A percentile compares a stretch with the other conserved stretches of the same genome.
These are phyloP conservation scores for Vultur gryphus DNA, from an alignment of 2,797 vertebrate species.

Conservation along the genomic window DNA sequence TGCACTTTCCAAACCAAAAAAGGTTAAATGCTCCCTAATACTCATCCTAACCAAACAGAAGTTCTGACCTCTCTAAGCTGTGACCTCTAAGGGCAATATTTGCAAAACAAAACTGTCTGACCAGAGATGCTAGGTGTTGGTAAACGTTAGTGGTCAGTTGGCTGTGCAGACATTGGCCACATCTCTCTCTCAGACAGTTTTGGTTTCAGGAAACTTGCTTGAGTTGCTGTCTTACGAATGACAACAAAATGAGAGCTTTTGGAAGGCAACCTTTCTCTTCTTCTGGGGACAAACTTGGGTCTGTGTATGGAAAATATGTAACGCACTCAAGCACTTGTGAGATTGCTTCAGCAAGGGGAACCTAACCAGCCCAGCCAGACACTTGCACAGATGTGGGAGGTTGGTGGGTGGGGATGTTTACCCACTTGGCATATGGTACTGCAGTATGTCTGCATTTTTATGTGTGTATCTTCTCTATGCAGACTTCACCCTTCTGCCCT, in stretches of 20 bases:
- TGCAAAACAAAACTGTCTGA: constrained; percentile 44
- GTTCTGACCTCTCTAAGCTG: constrained; percentile 17
- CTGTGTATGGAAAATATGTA: background rate
- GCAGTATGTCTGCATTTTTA: background rate
- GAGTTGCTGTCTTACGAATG: background rate
- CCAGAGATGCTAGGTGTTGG: constrained; percentile 18
- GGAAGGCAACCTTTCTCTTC: background rate
- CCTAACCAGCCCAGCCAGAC: background rate
- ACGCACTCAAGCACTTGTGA: background rate
- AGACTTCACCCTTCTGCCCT: background rate
- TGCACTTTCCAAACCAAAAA: constrained; percentile 13
- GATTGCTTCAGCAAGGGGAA: background rate
- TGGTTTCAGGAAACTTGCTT: background rate
- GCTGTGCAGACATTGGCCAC: background rate
- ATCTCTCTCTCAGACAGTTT: background rate
- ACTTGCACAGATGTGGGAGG: background rate
- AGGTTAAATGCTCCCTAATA: constrained; percentile 15
- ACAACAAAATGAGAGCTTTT: background rate
- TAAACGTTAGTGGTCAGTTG: background rate
- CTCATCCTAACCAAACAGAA: constrained; percentile 42
- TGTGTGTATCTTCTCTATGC: background rate
- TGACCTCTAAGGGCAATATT: constrained; percentile 39
- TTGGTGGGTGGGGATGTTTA: background rate
- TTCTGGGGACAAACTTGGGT: background rate
- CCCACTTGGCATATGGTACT: background rate